These are phyloP conservation scores for Athalia rosae DNA, from an alignment of 2,888 invertebrate species.

Conservation along the genomic window DNA sequence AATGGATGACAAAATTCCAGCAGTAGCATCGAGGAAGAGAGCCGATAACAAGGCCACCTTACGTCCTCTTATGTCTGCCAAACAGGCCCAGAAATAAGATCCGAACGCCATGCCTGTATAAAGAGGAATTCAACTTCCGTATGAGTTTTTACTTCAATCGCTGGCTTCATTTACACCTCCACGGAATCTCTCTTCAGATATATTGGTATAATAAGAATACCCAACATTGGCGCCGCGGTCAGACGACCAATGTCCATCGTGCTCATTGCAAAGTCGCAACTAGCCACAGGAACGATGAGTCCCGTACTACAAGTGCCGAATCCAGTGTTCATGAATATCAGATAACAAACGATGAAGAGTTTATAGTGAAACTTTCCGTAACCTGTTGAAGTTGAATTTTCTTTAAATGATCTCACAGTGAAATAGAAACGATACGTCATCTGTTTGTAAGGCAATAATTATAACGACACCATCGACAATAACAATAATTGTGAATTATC, in stretches of 20 bases:
- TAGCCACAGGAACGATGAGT: slow-evolving; percentile 88
- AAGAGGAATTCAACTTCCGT: too few species aligned
- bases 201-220: slow-evolving; percentile 73
- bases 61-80: slow-evolving; percentile 85
- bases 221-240: slow-evolving; percentile 86
- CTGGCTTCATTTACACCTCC: neutral
- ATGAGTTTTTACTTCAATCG: neutral
- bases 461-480: slow-evolving; percentile 39
- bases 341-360: slow-evolving; percentile 84
- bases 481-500: too few species aligned
- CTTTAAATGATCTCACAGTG: neutral
- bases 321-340: slow-evolving; percentile 89
- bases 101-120: slow-evolving; percentile 83
- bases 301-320: slow-evolving; percentile 88
- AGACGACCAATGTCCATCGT: slow-evolving; percentile 87
- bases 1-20: slow-evolving; percentile 81
- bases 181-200: too few species aligned
- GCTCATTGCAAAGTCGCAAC: slow-evolving; percentile 87
- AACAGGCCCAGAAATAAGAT: slow-evolving; percentile 87
- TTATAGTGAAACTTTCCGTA: slow-evolving; percentile 89
- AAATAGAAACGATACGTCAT: neutral
- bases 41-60: slow-evolving; percentile 82
- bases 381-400: slow-evolving; percentile 76
- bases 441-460: neutral
- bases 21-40: slow-evolving; percentile 80